phyloP scores from a whole-genome alignment of 2,797 vertebrate genomes.

The Poeciliopsis paucimaculata region DNA sequence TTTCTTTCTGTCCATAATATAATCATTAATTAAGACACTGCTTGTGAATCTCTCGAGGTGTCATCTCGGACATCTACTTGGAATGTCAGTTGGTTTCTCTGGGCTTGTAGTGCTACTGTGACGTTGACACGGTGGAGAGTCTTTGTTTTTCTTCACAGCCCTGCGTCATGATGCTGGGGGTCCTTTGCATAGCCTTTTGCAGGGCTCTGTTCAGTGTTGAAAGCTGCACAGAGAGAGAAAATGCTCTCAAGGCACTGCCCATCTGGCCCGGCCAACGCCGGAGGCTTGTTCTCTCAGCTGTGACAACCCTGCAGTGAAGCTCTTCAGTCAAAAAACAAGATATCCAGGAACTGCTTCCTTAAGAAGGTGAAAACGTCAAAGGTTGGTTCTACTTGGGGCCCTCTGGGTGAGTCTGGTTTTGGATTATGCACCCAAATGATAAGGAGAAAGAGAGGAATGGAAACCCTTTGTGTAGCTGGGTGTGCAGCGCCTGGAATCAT shows the following conservation, averaged over 20 bases:
- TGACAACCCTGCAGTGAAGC: constrained; percentile 28
- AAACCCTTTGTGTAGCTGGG: constrained; percentile 54
- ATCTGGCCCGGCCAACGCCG: constrained; percentile 51
- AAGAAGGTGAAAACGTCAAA: constrained; percentile 61
- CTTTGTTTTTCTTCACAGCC: constrained; percentile 45
- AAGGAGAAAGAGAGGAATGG: constrained; percentile 34
- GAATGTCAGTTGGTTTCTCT: constrained; percentile 64
- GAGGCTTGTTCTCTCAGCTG: constrained; percentile 46
- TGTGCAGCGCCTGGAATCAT: constrained; percentile 45
- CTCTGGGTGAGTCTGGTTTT: constrained; percentile 64
- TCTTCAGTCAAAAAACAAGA: constrained; percentile 56
- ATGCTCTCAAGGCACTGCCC: constrained; percentile 66
- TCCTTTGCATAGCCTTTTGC: constrained; percentile 76
- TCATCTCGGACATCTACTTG: constrained; percentile 63
- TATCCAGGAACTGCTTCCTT: constrained; percentile 36
- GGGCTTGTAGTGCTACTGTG: constrained; percentile 58
- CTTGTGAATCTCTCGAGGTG: constrained; percentile 76
- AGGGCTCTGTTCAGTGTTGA: constrained; percentile 55
- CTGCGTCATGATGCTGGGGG: constrained; percentile 46
- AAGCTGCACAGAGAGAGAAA: constrained; percentile 55
- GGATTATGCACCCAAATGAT: constrained; percentile 52
- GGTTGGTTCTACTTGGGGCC: constrained; percentile 60
- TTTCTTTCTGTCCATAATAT: constrained; percentile 72
- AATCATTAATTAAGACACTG: constrained; percentile 73
- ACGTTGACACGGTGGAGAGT: constrained; percentile 26